Percentiles rank a stretch among this genome's conserved stretches.
phyloP scores from a whole-genome alignment of 2,797 vertebrate species.

The Mormyrus proboscirostris region DNA sequence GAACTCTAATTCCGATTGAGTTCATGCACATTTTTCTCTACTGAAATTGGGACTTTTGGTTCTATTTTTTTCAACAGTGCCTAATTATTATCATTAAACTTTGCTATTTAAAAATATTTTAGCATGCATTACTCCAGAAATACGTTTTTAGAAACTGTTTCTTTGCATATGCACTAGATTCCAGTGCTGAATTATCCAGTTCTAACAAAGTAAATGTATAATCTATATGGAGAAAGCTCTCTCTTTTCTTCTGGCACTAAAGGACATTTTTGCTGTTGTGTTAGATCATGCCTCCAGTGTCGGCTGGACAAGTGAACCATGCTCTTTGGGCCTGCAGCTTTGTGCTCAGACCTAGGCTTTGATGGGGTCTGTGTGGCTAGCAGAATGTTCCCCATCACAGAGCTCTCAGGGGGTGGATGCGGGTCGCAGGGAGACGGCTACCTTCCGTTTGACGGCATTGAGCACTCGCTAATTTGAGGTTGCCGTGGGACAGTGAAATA shows the following conservation, averaged over 20 bases:
- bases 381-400: neutral
- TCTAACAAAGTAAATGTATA: neutral
- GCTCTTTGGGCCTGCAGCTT: neutral
- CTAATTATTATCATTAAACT: neutral
- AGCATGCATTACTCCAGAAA: neutral
- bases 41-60: neutral
- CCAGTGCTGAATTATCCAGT: neutral
- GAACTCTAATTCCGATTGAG: neutral
- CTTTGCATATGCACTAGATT: neutral
- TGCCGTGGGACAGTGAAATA: conserved; percentile 64
- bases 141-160: neutral
- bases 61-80: neutral
- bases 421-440: neutral
- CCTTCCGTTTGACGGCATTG: neutral
- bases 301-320: neutral
- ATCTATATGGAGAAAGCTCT: neutral
- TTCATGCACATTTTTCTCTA: neutral
- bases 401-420: neutral
- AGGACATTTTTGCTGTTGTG: neutral
- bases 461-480: conserved; percentile 51
- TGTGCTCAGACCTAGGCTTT: neutral
- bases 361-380: neutral
- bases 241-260: neutral
- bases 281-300: neutral
- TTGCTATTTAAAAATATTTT: neutral